Conservation (phyloP, 2,888 invertebrate species). For the Scaptodrosophila latifasciaeformis region DNA sequence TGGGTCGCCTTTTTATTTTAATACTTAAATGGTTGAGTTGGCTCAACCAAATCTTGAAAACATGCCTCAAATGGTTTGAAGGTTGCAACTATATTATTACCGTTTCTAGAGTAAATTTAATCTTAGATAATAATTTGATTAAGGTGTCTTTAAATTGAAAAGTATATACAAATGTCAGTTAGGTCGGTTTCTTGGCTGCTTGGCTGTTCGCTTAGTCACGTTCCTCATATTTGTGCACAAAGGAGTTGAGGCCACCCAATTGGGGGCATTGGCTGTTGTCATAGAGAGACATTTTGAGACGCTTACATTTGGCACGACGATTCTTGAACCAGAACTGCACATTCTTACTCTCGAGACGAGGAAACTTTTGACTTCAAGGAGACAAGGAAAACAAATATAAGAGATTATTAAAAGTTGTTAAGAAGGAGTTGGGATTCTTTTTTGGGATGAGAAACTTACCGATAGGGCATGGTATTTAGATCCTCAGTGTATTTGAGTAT, state of each 20-base stretch:
- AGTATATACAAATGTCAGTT: no score
- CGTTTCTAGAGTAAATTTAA: no score
- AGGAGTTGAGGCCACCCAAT: constrained; percentile 69
- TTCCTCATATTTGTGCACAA: constrained; percentile 74
- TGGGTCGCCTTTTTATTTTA: no score
- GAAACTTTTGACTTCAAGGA: constrained; percentile 91
- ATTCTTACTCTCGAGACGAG: constrained; percentile 98
- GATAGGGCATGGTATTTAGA: constrained; percentile 95
- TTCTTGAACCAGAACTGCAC: constrained; percentile 99
- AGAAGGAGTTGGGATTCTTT: background rate
- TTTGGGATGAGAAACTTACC: constrained; percentile 60
- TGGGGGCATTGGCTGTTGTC: constrained; percentile 77
- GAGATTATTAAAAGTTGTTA: no score
- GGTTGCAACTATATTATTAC: no score
- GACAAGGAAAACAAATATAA: background rate
- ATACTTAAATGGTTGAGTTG: no score
- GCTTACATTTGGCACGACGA: constrained; percentile 97
- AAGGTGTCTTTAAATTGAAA: no score
- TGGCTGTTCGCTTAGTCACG: constrained; percentile 61
- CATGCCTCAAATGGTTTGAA: no score
- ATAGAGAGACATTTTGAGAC: constrained; percentile 92
- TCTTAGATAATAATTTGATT: no score
- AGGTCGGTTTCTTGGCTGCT: no score
- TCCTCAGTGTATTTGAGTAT: constrained; percentile 99
- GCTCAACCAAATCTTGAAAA: background rate